Base-by-base conservation (phyloP, 2,888 invertebrate genomes). In the Cistogaster globosa region DNA sequence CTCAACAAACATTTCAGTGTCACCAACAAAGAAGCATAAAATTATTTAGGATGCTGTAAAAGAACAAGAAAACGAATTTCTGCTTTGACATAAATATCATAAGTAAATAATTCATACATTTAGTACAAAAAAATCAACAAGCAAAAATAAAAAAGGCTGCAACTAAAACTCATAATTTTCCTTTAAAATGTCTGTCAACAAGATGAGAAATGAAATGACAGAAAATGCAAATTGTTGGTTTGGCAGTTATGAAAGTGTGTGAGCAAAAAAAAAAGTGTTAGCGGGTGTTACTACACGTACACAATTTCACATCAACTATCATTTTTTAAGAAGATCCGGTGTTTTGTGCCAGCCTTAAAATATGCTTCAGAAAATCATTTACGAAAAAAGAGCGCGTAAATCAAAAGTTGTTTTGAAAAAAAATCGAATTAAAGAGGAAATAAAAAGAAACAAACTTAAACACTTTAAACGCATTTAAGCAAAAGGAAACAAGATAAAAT, bases 291-390 rank as follows among this genome's bases (percentile, higher is more conserved):
- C 2, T 32, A 8, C 8, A 32, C 12, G 16, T 55, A 16, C n/a
- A 16, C 18, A 45, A 63, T 1, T 53, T 55, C 36, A 32, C 42
- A 38, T 14, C 26, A 55, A 63, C 22, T 48, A 55, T 65, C 36
- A 72, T 72, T 72, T 32, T 67, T 65, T 51, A 72, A 79, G 22
- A 22, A 80, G 51, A 80, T 80, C 80, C 72, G 65, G 18, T 53
- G 26, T 51, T 60, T 74, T 72, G 18, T 58, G 18, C 36, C 67
- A 53, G 72, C 80, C 80, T 58, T 60, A 80, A 67, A 60, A 42
- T 74, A 80, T 80, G 80, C 74, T 58, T 26, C 51, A 71, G 11
- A 67, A 65, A 55, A 65, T 55, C 22, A 55, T 9, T 12, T 55
- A 12, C 9, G 9, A 22, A 9, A 9, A 20, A 26, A 3, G 12